A percentile compares a stretch with the other conserved stretches of the same genome.
These are phyloP conservation scores for Andrena hattorfiana DNA, from an alignment of 2,888 invertebrate species.

Conservation along the genomic window DNA sequence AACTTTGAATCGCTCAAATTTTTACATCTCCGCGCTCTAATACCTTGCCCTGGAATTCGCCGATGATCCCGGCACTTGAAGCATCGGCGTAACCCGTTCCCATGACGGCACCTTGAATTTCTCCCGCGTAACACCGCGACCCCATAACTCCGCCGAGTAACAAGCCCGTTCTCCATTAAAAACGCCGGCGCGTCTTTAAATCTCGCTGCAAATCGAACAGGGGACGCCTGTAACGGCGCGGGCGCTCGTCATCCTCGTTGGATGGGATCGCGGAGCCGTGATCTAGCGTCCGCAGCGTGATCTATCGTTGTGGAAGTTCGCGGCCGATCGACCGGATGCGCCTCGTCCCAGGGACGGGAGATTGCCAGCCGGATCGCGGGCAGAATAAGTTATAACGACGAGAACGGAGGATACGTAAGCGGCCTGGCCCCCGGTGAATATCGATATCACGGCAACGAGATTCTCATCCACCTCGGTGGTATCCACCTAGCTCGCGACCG, in stretches of 20 bases:
- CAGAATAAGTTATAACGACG: slow-evolving; percentile 56
- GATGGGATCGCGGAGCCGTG: slow-evolving; percentile 38
- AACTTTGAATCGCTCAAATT: not conserved
- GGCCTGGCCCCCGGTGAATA: slow-evolving; percentile 44
- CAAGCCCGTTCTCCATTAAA: slow-evolving; percentile 42
- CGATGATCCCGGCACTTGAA: not conserved
- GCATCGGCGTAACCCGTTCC: not conserved
- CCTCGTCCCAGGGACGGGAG: slow-evolving; percentile 27
- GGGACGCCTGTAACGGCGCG: not conserved
- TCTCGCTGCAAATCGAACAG: slow-evolving; percentile 11
- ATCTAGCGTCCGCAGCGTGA: slow-evolving; percentile 24
- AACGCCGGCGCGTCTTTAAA: slow-evolving; percentile 39
- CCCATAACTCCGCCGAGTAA: slow-evolving; percentile 53
- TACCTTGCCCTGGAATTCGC: not conserved
- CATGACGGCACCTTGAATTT: slow-evolving; percentile 14
- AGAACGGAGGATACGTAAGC: slow-evolving; percentile 42
- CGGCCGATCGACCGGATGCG: slow-evolving; percentile 4
- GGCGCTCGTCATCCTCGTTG: slow-evolving; percentile 30
- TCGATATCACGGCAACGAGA: slow-evolving; percentile 63
- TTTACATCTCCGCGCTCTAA: not conserved
- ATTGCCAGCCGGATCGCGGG: slow-evolving; percentile 57
- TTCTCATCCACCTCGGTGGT: slow-evolving; percentile 45
- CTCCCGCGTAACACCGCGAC: slow-evolving; percentile 36
- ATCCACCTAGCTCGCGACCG: slow-evolving; percentile 49
- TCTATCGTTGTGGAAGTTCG: slow-evolving; percentile 43